Evolutionary conservation across 2,888 invertebrate species (phyloP), one percentile per base, ranked within the genome.

Genomic region (Leptinotarsa peninsularis): DNA sequence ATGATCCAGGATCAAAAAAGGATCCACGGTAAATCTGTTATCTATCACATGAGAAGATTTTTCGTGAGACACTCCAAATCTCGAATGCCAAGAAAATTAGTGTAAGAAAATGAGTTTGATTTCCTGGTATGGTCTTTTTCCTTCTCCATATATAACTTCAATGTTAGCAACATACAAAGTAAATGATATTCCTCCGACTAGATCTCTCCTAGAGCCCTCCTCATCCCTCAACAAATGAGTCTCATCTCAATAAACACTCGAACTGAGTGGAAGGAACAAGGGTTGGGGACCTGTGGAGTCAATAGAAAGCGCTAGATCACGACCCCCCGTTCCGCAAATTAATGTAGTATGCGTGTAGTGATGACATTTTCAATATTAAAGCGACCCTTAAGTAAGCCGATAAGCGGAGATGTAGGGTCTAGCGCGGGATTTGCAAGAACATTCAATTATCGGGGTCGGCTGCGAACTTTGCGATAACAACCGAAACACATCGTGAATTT

Each of bases 401-500:
- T 85, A 84, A 85, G 84, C 82, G 81, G 75, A 79, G 74, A 66
- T 74, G 79, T 75, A 80, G 80, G 83, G 83, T 83, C 81, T 63
- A 83, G 79, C 81, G 58, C 79, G 79, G 81, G 84, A 84, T 83
- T 82, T 81, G 81, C 81, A 82, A 83, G 82, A 81, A 84, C 84
- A 83, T 85, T 84, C 85, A 85, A 86, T 86, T 86, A 85, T 83
- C 81, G 73, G 60, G 70, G 58, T n/a, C 79, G 82, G 83, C 84
- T 85, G 85, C 83, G 82, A 81, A 77, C 50, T 79, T 78, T 82
- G 81, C 82, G 86, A 86, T 86, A 86, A 86, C 86, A 83, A 82
- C 82, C 84, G 86, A 82, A 85, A 86, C 86, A 81, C 84, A 83
- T 83, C 81, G 81, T 84, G 86, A 86, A 86, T 86, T 86, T 84